Conservation (phyloP, 1,140 invertebrate species). For the Mactra quadrangularis region DNA sequence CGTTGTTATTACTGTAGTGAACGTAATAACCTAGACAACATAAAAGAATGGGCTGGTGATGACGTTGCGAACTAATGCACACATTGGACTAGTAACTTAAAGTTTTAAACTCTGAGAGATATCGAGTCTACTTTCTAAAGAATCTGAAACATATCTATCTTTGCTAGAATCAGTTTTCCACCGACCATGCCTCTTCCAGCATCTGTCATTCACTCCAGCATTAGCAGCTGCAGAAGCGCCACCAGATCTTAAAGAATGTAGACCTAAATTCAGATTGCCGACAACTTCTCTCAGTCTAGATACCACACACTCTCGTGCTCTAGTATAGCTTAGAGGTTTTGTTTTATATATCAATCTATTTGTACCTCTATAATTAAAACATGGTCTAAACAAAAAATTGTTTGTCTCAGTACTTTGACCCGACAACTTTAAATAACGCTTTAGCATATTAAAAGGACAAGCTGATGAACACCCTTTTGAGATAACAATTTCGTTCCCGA, state of each 20-base stretch:
- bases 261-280: slow-evolving; percentile 36
- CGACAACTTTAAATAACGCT: slow-evolving; percentile 50
- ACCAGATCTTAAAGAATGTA: slow-evolving; percentile 40
- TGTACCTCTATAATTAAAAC: slow-evolving; percentile 38
- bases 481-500: slow-evolving; percentile 59
- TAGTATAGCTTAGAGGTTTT: slow-evolving; percentile 61
- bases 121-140: too few relatives aligned
- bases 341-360: slow-evolving; percentile 55
- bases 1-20: too few relatives aligned
- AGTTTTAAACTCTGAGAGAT: too few relatives aligned
- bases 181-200: slow-evolving; percentile 48
- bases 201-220: slow-evolving; percentile 28
- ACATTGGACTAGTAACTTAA: too few relatives aligned
- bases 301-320: slow-evolving; percentile 40
- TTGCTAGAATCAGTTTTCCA: slow-evolving; percentile 27
- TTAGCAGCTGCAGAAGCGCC: slow-evolving; percentile 49
- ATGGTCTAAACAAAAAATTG: slow-evolving; percentile 61
- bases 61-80: too few relatives aligned
- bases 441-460: slow-evolving; percentile 61
- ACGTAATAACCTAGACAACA: too few relatives aligned
- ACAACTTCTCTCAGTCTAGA: slow-evolving; percentile 32
- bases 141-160: slow-evolving; percentile 54
- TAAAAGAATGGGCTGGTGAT: too few relatives aligned
- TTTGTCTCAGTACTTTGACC: neutral
- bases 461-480: slow-evolving; percentile 55